phyloP scores from a whole-genome alignment of 2,888 invertebrate genomes.

The Eucera pruinosa region DNA sequence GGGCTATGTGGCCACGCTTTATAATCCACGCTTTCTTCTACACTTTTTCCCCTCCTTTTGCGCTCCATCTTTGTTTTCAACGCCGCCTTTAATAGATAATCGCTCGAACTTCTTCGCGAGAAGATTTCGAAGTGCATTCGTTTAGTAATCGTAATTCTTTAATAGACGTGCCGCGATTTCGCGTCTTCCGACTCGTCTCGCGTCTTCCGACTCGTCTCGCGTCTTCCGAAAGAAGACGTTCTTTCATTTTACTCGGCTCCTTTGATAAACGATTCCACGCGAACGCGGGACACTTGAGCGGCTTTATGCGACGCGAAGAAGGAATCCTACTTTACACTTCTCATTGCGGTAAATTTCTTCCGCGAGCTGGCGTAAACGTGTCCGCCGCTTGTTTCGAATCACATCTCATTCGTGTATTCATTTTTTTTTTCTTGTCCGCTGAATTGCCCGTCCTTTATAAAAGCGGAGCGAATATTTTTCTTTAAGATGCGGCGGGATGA shows the following conservation, averaged over 20 bases:
- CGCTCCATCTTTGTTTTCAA: not conserved
- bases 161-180: slow-evolving; percentile 20
- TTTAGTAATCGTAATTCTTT: slow-evolving; percentile 13
- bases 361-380: not conserved
- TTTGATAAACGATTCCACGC: slow-evolving; percentile 27
- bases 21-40: not conserved
- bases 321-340: slow-evolving; percentile 3
- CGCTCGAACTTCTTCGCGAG: too few relatives aligned
- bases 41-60: not conserved
- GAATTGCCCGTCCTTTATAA: not conserved
- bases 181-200: too few relatives aligned
- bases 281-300: slow-evolving; percentile 5
- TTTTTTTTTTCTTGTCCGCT: not conserved
- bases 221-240: too few relatives aligned
- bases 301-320: not conserved
- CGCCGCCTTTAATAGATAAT: not conserved
- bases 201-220: not conserved
- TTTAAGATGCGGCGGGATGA: not conserved
- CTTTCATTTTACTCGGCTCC: too few relatives aligned
- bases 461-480: too few relatives aligned
- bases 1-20: slow-evolving; percentile 13
- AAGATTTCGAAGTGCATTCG: not conserved
- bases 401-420: not conserved
- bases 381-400: slow-evolving; percentile 2
- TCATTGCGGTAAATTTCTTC: not conserved